Evolutionary conservation across 2,797 vertebrate species (phyloP).

Genomic region (Anisognathus igniventris): DNA sequence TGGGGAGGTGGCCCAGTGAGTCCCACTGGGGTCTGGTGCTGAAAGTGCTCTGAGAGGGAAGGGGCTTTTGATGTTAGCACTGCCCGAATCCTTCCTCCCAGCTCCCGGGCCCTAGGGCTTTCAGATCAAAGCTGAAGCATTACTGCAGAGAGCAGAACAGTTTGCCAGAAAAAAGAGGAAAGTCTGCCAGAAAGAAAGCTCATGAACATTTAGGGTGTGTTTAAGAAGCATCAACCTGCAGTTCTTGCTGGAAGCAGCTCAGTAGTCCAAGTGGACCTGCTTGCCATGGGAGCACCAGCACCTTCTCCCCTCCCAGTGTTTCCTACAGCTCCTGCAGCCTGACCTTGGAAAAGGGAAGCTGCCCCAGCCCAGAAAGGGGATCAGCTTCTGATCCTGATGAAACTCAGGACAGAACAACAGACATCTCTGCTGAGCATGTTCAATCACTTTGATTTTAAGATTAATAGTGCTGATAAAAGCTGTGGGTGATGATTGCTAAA

Average conservation of each 20-base stretch:
- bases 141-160: neutral
- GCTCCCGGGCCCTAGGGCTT: fast-evolving
- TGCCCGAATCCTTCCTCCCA: neutral
- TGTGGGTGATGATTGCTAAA: neutral
- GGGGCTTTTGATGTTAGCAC: neutral
- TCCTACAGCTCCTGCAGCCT: neutral
- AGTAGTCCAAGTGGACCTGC: neutral
- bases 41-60: neutral
- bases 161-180: neutral
- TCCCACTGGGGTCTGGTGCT: fast-evolving
- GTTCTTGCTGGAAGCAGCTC: neutral
- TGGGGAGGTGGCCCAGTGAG: neutral
- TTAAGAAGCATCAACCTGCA: neutral
- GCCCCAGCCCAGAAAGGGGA: neutral
- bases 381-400: neutral
- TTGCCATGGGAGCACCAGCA: fast-evolving
- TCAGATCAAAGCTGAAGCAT: neutral
- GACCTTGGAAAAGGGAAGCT: neutral
- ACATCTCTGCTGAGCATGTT: neutral
- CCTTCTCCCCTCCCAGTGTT: neutral
- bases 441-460: neutral
- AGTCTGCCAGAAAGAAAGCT: neutral
- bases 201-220: neutral
- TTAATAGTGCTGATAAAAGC: neutral
- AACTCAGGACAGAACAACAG: neutral